These are phyloP conservation scores for Philypnodon macrostomus DNA, from an alignment of 2,797 vertebrate species.

Conservation along the genomic window DNA sequence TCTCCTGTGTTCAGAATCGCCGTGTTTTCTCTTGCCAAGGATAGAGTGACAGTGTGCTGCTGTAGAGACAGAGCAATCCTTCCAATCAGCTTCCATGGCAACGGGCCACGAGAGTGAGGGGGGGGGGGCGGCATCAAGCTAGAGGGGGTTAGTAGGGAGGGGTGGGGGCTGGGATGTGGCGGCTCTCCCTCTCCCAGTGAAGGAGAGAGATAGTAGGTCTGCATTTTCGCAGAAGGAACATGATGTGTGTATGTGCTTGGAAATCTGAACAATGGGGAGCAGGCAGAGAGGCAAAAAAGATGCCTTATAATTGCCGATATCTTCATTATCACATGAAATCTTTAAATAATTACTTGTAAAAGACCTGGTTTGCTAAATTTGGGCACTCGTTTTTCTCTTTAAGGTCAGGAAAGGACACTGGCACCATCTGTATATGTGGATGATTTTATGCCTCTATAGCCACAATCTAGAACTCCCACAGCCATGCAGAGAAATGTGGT, in stretches of 20 bases:
- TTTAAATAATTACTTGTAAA: not conserved
- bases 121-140: constrained; percentile 34
- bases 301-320: not conserved
- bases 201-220: constrained; percentile 23
- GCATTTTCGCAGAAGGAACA: constrained; percentile 19
- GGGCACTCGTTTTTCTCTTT: constrained; percentile 5
- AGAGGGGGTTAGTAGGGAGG: constrained; percentile 47
- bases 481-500: not conserved
- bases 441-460: not conserved
- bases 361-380: not conserved
- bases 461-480: not conserved
- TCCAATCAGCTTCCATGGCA: constrained; percentile 76
- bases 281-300: not conserved
- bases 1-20: constrained; percentile 23
- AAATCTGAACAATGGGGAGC: constrained; percentile 29
- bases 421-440: constrained; percentile 20
- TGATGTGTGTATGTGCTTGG: not conserved
- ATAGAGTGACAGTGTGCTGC: constrained; percentile 48
- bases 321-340: too few relatives aligned
- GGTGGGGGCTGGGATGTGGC: constrained; percentile 59
- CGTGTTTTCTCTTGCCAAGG: constrained; percentile 42
- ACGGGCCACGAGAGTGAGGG: constrained; percentile 48
- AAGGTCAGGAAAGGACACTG: constrained; percentile 36
- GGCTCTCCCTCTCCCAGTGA: constrained; percentile 29
- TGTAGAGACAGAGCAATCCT: constrained; percentile 53